These are phyloP conservation scores for Polyommatus iphigenia DNA, from an alignment of 2,888 invertebrate genomes.

Conservation along the genomic window DNA sequence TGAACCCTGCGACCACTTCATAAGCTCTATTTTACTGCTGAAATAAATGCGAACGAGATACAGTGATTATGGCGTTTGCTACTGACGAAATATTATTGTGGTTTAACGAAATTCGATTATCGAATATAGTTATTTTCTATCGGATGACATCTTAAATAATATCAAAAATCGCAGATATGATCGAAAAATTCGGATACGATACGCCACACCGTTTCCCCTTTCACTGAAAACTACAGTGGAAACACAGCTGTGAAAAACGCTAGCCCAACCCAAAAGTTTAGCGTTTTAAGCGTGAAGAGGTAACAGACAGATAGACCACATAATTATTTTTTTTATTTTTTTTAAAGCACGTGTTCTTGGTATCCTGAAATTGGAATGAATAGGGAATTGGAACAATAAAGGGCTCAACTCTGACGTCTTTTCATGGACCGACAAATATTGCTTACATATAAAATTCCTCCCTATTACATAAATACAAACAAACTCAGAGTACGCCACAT, in stretches of 20 bases:
- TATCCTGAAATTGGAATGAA: no score
- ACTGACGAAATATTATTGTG: neutral
- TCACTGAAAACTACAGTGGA: no score
- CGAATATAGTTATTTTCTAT: neutral
- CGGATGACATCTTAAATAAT: neutral
- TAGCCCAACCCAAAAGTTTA: no score
- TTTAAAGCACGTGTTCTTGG: no score
- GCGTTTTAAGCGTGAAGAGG: no score
- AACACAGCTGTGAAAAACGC: no score
- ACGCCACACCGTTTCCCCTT: no score
- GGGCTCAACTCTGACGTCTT: no score
- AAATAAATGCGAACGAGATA: neutral
- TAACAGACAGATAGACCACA: no score
- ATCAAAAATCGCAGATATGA: neutral
- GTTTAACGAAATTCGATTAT: neutral
- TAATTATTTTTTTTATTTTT: no score
- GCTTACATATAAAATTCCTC: neutral
- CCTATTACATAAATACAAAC: slow-evolving; percentile 2
- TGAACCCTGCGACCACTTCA: neutral
- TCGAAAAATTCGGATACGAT: neutral
- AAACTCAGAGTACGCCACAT: neutral
- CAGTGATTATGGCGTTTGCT: neutral
- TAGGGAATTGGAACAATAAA: no score
- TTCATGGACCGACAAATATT: no score
- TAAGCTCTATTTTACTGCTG: neutral